Conservation (phyloP, 2,797 vertebrate species). For the Crypturellus tataupa region DNA sequence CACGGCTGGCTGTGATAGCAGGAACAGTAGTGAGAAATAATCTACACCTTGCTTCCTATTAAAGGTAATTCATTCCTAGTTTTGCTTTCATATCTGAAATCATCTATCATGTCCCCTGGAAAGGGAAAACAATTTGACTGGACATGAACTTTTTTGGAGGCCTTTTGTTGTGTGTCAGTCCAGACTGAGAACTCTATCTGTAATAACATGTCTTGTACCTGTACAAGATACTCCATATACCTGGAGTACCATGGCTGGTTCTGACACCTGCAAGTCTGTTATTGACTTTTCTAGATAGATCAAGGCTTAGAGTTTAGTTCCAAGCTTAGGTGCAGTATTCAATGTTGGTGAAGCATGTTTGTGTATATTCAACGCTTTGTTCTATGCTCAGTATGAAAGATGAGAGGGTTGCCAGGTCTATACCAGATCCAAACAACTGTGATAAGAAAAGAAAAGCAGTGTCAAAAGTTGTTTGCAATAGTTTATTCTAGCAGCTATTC, state of each 20-base stretch:
- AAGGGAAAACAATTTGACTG: not conserved
- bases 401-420: not conserved
- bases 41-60: not conserved
- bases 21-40: not conserved
- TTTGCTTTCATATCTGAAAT: not conserved
- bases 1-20: not conserved
- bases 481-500: not conserved
- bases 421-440: not conserved
- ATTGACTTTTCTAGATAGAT: not conserved
- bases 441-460: not conserved
- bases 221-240: not conserved
- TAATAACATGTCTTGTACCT: not conserved
- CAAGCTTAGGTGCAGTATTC: not conserved
- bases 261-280: not conserved
- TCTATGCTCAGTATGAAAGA: not conserved
- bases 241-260: not conserved
- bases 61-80: not conserved
- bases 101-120: not conserved
- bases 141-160: not conserved
- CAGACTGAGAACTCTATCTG: not conserved
- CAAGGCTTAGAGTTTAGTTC: not conserved
- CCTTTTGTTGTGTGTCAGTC: not conserved
- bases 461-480: not conserved
- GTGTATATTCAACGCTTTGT: not conserved
- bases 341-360: not conserved